Percentiles rank a stretch among this genome's conserved stretches.
These are phyloP conservation scores for Gambusia holbrooki DNA, from an alignment of 2,113 vertebrate genomes.

Conservation along the genomic window DNA sequence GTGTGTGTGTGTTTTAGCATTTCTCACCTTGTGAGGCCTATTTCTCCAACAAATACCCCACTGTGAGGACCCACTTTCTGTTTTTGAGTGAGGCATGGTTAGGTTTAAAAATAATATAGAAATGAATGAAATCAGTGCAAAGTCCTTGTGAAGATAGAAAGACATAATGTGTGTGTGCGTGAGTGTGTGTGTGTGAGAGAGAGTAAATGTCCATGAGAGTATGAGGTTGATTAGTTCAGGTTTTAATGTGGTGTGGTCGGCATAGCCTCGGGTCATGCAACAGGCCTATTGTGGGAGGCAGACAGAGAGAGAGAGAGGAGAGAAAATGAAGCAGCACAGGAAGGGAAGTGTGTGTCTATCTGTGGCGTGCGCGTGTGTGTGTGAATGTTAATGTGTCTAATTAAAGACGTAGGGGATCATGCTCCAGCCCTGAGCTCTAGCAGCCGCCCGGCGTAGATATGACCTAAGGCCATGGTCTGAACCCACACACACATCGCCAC, in stretches of 20 bases:
- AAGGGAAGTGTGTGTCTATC: slow-evolving; percentile 41
- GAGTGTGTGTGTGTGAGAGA: slow-evolving; percentile 41
- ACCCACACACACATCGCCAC: slow-evolving; percentile 30
- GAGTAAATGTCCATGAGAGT: slow-evolving; percentile 74
- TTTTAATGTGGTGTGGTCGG: slow-evolving; percentile 84
- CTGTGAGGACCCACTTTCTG: no score
- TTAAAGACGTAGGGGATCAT: slow-evolving; percentile 78
- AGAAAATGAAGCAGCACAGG: slow-evolving; percentile 44
- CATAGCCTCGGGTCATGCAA: slow-evolving; percentile 84
- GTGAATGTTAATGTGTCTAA: slow-evolving; percentile 79
- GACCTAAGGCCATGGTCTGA: slow-evolving; percentile 76
- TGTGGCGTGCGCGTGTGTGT: slow-evolving; percentile 34
- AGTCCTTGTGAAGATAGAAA: no score
- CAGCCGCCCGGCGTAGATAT: slow-evolving; percentile 75
- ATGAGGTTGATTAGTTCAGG: slow-evolving; percentile 79
- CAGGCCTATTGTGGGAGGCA: slow-evolving; percentile 80
- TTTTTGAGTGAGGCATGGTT: no score
- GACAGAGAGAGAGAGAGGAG: slow-evolving; percentile 47
- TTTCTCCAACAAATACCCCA: no score
- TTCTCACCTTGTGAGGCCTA: no score
- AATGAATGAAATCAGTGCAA: no score
- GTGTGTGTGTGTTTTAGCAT: slow-evolving; percentile 27
- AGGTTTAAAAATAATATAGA: no score
- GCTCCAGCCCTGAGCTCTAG: slow-evolving; percentile 71
- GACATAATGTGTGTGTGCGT: slow-evolving; percentile 9